phyloP scores from a whole-genome alignment of 2,113 vertebrate genomes.

The Petrocephalus microphthalmus region DNA sequence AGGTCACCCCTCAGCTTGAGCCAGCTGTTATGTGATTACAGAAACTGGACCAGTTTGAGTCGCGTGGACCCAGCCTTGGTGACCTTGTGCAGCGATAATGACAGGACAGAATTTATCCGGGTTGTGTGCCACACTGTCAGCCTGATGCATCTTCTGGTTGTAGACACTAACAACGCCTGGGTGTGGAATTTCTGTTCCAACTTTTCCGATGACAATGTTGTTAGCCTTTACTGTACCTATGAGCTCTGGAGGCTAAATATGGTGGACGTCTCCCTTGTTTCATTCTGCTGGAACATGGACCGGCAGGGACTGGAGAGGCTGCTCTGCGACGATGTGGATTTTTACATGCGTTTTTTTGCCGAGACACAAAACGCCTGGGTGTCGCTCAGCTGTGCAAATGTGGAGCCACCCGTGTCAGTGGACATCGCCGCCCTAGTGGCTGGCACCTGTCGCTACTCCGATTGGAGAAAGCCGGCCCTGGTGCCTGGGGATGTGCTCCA shows the following conservation, averaged over 20 bases:
- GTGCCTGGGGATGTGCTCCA: slow-evolving; percentile 41
- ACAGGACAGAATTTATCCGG: slow-evolving; percentile 46
- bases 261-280: slow-evolving; percentile 41
- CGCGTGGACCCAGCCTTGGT: slow-evolving; percentile 49
- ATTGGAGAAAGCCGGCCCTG: slow-evolving; percentile 47
- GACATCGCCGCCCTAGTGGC: background rate
- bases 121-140: slow-evolving; percentile 52
- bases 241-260: slow-evolving; percentile 45
- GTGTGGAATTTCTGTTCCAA: slow-evolving; percentile 56
- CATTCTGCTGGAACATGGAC: slow-evolving; percentile 59
- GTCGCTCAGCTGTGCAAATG: slow-evolving; percentile 51
- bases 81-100: slow-evolving; percentile 58
- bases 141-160: slow-evolving; percentile 49
- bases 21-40: slow-evolving; percentile 57
- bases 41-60: slow-evolving; percentile 43
- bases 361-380: slow-evolving; percentile 45
- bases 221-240: slow-evolving; percentile 57
- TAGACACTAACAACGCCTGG: slow-evolving; percentile 54
- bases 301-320: slow-evolving; percentile 36
- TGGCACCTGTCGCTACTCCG: slow-evolving; percentile 48
- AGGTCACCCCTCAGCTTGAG: slow-evolving; percentile 48
- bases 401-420: background rate
- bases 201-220: slow-evolving; percentile 43
- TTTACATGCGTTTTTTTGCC: slow-evolving; percentile 54
- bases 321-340: slow-evolving; percentile 51